phyloP scores from a whole-genome alignment of 2,113 vertebrate genomes.

The Alces alces region DNA sequence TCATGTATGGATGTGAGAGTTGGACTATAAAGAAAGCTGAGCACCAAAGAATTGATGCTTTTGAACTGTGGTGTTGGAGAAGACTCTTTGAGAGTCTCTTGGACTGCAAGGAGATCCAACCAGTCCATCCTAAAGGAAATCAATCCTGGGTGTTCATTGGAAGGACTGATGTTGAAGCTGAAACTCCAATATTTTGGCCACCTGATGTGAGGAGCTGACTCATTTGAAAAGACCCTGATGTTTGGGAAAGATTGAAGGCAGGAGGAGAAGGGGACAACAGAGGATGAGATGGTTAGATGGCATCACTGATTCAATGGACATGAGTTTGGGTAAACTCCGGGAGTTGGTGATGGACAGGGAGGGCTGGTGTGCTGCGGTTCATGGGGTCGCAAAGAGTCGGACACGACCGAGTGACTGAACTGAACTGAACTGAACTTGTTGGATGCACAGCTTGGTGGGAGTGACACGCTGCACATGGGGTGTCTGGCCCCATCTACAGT shows the following conservation, averaged over 20 bases:
- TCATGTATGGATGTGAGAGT: not conserved
- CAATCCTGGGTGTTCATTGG: not conserved
- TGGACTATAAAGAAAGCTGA: not conserved
- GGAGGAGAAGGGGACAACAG: not conserved
- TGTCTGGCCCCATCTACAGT: fast-evolving
- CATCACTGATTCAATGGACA: not conserved
- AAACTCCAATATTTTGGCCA: not conserved
- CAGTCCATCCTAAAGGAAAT: not conserved
- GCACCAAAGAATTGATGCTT: not conserved
- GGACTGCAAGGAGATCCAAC: not conserved
- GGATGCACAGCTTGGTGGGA: not conserved
- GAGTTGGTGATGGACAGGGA: not conserved
- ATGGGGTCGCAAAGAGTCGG: not conserved
- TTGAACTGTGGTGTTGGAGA: not conserved
- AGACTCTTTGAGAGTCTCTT: not conserved
- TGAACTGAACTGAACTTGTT: not conserved
- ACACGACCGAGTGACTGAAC: fast-evolving
- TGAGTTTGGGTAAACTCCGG: not conserved
- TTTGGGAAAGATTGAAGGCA: not conserved
- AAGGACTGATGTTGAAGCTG: not conserved
- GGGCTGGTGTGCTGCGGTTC: fast-evolving
- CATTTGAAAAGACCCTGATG: not conserved
- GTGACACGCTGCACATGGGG: fast-evolving
- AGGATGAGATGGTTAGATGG: not conserved
- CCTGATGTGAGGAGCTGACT: not conserved